Conservation (phyloP, 2,888 invertebrate species). For the Mimas tiliae region DNA sequence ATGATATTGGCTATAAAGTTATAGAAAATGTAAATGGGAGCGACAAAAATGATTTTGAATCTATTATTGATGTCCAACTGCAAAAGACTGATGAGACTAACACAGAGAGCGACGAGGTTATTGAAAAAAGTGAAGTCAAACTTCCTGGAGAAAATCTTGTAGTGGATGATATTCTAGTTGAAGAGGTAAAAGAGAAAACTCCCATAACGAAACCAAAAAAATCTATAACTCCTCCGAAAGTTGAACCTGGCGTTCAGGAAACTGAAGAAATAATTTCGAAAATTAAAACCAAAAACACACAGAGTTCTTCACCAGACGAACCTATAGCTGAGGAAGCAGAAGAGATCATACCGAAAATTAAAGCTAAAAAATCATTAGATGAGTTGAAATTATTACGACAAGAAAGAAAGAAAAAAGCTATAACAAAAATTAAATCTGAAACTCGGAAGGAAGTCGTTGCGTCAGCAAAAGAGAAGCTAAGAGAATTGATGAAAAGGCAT, state of each 20-base stretch:
- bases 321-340: conserved; percentile 34
- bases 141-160: conserved; percentile 32
- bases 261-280: conserved; percentile 41
- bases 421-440: conserved; percentile 77
- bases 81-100: conserved; percentile 34
- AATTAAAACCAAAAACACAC: conserved; percentile 57
- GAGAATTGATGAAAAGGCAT: conserved; percentile 79
- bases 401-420: conserved; percentile 73
- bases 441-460: conserved; percentile 77
- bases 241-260: conserved; percentile 34
- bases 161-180: conserved; percentile 32
- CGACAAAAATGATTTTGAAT: conserved; percentile 29
- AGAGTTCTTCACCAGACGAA: conserved; percentile 31
- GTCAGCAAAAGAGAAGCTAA: conserved; percentile 79
- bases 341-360: conserved; percentile 43
- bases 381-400: conserved; percentile 63
- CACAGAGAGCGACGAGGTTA: conserved; percentile 31
- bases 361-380: conserved; percentile 62
- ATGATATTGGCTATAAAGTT: conserved; percentile 34
- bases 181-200: conserved; percentile 38
- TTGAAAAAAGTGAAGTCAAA: conserved; percentile 24
- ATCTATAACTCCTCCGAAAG: conserved; percentile 43
- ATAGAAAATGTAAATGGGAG: conserved; percentile 31
- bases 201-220: conserved; percentile 58
- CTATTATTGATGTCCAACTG: conserved; percentile 31